Evolutionary conservation across 1,140 invertebrate genomes (phyloP), one percentile per base, ranked within the genome.

Genomic region (Oryzaephilus surinamensis): DNA sequence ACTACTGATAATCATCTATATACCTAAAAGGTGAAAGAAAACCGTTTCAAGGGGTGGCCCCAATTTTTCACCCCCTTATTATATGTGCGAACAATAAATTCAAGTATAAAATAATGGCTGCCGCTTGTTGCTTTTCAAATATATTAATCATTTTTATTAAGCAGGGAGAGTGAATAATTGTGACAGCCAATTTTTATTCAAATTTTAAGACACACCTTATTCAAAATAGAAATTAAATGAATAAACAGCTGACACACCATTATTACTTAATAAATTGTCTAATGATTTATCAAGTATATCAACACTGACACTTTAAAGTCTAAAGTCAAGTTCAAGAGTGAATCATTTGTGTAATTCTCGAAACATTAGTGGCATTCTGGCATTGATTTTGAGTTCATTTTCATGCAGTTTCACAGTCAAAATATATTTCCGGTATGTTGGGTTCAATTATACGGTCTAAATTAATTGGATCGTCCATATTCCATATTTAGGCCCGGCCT

Each of bases 401-500:
- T 19, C 12, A n/a, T 21, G 17, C 2, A 21, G 6, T 34, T 34
- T 34, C 21, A 23, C 24, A 34, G 17, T 33, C 28, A 27, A 36
- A 36, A 27, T 27, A 36, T 27, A 36, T 36, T 10, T 14, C 13
- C 12, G 5, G 10, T 12, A 23, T 12, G 31, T 8, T 6, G 18
- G 16, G 32, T 16, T 17, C 39, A n/a, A 23, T 33, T 32, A 24
- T 26, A 30, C 32, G 16, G 10, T 32, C 18, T 28, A 27, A 33
- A 41, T 41, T 34, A 34, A 28, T 27, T 23, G 24, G 30, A 19
- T 14, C 24, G 15, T 30, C 19, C 16, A 33, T 18, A 32, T 19
- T 26, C n/a, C n/a, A n/a, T n/a, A n/a, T n/a, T n/a, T n/a, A 38
- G 18, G 24, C 41, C 41, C 41, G 38, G 34, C 41, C 34, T 31